Conservation (phyloP, 2,888 invertebrate species). For the Epiblema foenella region DNA sequence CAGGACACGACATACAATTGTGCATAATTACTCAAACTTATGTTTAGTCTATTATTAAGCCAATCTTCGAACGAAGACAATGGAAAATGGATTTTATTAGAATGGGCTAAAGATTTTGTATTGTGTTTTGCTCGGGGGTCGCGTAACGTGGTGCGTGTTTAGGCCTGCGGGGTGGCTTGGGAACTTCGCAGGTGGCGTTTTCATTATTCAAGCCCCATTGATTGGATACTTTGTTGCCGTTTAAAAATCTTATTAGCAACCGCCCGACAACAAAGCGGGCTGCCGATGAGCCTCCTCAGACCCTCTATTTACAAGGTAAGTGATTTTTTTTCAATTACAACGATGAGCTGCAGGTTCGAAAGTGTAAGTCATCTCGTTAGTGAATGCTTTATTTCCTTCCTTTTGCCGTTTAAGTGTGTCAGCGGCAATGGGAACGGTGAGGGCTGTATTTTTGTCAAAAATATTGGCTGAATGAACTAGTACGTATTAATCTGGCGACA, state of each 20-base stretch:
- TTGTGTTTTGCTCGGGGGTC: constrained; percentile 53
- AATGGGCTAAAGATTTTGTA: constrained; percentile 58
- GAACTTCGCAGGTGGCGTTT: constrained; percentile 81
- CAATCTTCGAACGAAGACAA: constrained; percentile 43
- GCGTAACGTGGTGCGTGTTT: constrained; percentile 75
- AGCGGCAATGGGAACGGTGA: constrained; percentile 67
- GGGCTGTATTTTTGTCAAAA: constrained; percentile 50
- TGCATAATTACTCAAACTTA: constrained; percentile 78
- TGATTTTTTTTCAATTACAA: constrained; percentile 83
- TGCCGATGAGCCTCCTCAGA: constrained; percentile 62
- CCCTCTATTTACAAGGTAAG: constrained; percentile 80
- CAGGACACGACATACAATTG: constrained; percentile 71
- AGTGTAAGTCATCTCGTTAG: constrained; percentile 83
- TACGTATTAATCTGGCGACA: background rate
- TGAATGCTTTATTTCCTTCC: constrained; percentile 71
- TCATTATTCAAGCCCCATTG: constrained; percentile 85
- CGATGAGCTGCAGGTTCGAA: constrained; percentile 76
- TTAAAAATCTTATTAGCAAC: constrained; percentile 85
- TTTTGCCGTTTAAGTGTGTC: constrained; percentile 59
- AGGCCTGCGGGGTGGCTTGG: constrained; percentile 72
- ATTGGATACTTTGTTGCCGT: constrained; percentile 85
- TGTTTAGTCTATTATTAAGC: constrained; percentile 60
- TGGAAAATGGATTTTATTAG: constrained; percentile 58
- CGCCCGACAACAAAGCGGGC: constrained; percentile 74
- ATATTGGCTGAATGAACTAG: constrained; percentile 25